Percentiles rank a stretch among this genome's conserved stretches.
Evolutionary conservation across 2,797 vertebrate species (phyloP).

Genomic region (Tapirus indicus): DNA sequence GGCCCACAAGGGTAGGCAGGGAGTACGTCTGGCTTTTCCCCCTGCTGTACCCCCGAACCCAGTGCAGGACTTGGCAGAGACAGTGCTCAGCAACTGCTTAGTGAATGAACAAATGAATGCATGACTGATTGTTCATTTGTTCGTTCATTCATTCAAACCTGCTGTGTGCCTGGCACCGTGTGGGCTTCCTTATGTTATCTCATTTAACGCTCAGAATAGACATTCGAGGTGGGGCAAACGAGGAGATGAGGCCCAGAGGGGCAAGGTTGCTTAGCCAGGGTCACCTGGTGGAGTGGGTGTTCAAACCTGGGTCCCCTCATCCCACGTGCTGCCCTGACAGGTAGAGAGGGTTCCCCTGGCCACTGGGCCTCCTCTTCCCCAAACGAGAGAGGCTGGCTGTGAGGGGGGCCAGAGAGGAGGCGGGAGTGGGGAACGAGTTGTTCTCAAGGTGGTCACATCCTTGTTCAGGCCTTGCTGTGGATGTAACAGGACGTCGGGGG

Average conservation of each 20-base stretch:
- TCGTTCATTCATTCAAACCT: too few relatives aligned
- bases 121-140: neutral
- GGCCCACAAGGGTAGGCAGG: neutral
- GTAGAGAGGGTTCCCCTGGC: neutral
- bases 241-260: neutral
- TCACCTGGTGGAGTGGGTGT: neutral
- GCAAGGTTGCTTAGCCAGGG: neutral
- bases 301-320: neutral
- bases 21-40: neutral
- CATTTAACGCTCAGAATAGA: neutral
- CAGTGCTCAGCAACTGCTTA: neutral
- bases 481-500: neutral
- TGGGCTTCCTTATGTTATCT: neutral
- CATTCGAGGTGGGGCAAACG: neutral
- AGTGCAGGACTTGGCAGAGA: neutral
- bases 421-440: neutral
- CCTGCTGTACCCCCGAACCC: neutral
- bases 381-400: neutral
- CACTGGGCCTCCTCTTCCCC: neutral
- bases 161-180: neutral
- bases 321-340: neutral
- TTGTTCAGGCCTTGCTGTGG: neutral
- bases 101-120: neutral
- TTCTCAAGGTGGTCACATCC: neutral
- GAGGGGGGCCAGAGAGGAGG: neutral